Evolutionary conservation across 2,113 vertebrate species (phyloP), one percentile per base, ranked within the genome.

Genomic region (Butorides virescens): DNA sequence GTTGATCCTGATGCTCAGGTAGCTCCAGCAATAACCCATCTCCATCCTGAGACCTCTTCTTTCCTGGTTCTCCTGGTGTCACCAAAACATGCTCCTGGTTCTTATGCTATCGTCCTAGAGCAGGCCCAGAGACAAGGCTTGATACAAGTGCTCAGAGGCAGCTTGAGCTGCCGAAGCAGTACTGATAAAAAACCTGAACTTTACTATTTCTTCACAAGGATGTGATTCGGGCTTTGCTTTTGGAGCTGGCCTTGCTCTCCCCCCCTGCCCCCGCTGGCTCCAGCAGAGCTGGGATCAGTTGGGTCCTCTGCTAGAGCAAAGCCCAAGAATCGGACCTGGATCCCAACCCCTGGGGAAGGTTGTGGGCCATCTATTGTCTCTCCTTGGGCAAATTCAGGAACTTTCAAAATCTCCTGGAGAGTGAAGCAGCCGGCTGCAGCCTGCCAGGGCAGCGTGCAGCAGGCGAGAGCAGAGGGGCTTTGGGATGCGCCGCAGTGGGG

Each of bases 361-460:
- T 46, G 1, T 6, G 10, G 30, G 44, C 34, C 39, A 18, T 14
- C 39, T 76, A 62, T 90, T 3, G 7, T 39, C 26, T 53, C 34
- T 66, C 23, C n/a, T 3, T 19, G 2, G 34, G 29, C 26, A 36
- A n/a, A 7, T 23, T 29, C 15, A n/a, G n/a, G 26, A 29, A 8
- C 19, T 66, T 84, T 42, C 2, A 4, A 9, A 47, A 21, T 52
- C 39, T 49, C 7, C 36, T 20, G 47, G 16, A 50, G 59, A 6
- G 5, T 0, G 46, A 52, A 65, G 72, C 46, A 68, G 36, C 26
- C 0, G 0, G 14, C 36, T 36, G 59, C 39, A n/a, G 14, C 19
- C 25, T 27, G 6, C 37, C n/a, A 12, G 27, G 36, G 8, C 56
- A 4, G 23, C 0, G 3, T 6, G 11, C 3, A 0, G 46, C 22